phyloP scores from a whole-genome alignment of 2,113 vertebrate species.

The Strigops habroptila region DNA sequence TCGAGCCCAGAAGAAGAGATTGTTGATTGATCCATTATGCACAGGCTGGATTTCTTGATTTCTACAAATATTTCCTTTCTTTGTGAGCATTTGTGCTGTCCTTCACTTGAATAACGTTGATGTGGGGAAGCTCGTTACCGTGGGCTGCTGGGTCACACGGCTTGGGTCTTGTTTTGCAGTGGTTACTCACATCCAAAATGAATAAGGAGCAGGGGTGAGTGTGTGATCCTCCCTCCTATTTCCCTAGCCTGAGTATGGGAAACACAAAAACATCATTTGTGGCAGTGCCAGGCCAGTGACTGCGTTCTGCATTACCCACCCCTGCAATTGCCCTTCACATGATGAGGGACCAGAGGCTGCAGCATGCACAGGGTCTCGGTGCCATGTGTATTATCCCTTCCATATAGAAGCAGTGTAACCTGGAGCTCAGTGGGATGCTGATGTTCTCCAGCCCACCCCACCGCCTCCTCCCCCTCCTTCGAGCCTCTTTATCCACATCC shows the following conservation, averaged over 20 bases:
- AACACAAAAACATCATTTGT: not conserved
- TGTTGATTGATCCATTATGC: not conserved
- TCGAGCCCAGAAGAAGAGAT: not conserved
- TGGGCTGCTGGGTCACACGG: fast-evolving
- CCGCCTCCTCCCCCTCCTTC: not conserved
- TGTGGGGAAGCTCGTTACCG: fast-evolving
- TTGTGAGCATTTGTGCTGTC: not conserved
- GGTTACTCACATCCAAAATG: fast-evolving
- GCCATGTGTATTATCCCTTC: not conserved
- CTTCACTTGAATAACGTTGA: not conserved
- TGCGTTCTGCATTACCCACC: not conserved
- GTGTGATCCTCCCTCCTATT: not conserved
- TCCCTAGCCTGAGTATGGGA: fast-evolving
- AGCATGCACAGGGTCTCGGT: fast-evolving
- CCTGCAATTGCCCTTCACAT: not conserved
- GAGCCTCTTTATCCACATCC: not conserved
- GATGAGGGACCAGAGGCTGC: not conserved
- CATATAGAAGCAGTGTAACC: fast-evolving
- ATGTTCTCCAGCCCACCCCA: not conserved
- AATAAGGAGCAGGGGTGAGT: fast-evolving
- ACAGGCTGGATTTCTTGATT: not conserved
- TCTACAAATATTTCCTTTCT: not conserved
- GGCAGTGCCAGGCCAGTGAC: fast-evolving
- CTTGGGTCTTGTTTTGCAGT: not conserved
- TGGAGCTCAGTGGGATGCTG: not conserved